A percentile compares a stretch with the other conserved stretches of the same genome.
phyloP scores from a whole-genome alignment of 1,140 invertebrate species.

The Phocides pigmalion region DNA sequence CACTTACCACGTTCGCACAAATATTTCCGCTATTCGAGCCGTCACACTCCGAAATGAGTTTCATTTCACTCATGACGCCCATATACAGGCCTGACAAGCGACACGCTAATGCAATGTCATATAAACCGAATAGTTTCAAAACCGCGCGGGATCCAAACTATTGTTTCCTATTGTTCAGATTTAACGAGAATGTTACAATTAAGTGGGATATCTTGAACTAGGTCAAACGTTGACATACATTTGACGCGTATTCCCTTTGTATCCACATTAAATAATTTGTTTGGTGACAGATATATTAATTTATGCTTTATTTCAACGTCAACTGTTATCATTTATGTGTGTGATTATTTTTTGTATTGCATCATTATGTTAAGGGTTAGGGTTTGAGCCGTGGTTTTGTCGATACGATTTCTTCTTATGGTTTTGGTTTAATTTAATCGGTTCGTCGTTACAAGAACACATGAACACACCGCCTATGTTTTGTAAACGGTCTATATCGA shows the following conservation, averaged over 20 bases:
- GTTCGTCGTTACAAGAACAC: no score
- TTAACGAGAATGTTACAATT: constrained; percentile 33
- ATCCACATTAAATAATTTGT: constrained; percentile 24
- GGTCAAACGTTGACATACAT: constrained; percentile 33
- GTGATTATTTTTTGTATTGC: no score
- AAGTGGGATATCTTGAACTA: constrained; percentile 28
- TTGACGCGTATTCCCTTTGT: constrained; percentile 26
- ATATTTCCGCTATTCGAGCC: constrained; percentile 8
- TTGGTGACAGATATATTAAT: constrained; percentile 23
- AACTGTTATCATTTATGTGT: not conserved
- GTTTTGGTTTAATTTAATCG: no score
- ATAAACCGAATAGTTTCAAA: constrained; percentile 29
- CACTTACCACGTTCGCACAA: not conserved
- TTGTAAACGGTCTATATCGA: no score
- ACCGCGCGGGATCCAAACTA: constrained; percentile 27
- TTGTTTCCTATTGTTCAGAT: constrained; percentile 36
- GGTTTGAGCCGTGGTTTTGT: no score
- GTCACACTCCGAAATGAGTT: constrained; percentile 10
- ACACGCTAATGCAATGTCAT: constrained; percentile 33
- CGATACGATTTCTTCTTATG: no score
- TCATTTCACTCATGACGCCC: constrained; percentile 20
- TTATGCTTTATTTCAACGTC: constrained; percentile 9
- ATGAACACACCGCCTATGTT: no score
- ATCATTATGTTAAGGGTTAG: no score
- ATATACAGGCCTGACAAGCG: constrained; percentile 11